Evolutionary conservation across 1,140 invertebrate species (phyloP), one percentile per base, ranked within the genome.

Genomic region (Leptinotarsa lineolata): DNA sequence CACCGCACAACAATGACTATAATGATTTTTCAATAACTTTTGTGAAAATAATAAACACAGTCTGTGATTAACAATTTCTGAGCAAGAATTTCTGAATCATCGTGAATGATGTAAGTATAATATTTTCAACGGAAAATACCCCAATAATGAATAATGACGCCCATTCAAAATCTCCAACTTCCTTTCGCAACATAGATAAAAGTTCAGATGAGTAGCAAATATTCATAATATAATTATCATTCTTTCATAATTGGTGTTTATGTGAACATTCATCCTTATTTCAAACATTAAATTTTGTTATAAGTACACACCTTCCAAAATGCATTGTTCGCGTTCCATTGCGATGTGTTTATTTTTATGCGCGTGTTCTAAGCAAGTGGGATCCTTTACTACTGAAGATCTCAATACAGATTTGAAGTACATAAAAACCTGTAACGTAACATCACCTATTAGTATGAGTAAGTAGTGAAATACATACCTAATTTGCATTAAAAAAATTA

Each of bases 381-480:
- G 12, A 22, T 66, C 22, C 39, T 74, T 74, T 58, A 77, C 70
- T 13, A 68, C 69, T 6, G 74, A 79, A 67, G 76, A 79, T 44
- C 48, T 78, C 0, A 64, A 76, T 13, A 80, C 76, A 4, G 80
- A 81, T 72, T 30, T 81, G 66, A 78, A 68, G 39, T 81, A 75
- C 59, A 79, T 81, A 18, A 76, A 78, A 67, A 75, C 75, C 11
- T 81, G 80, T 54, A 81, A 80, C 74, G 54, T 61, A n/a, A 78
- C 77, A 5, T 79, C 79, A 5, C 79, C 80, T 3, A 75, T 80
- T 16, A 75, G 75, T 67, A 67, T 79, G 46, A 63, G 80, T 81
- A 76, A 81, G 79, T 80, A 74, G 30, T 39, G 30, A 39, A 11
- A 2, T 39, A 39, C 30, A 39, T 39, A 39, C 8, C 30, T 39